Evolutionary conservation across 1,140 invertebrate genomes (phyloP).

Genomic region (Solenopsis invicta): DNA sequence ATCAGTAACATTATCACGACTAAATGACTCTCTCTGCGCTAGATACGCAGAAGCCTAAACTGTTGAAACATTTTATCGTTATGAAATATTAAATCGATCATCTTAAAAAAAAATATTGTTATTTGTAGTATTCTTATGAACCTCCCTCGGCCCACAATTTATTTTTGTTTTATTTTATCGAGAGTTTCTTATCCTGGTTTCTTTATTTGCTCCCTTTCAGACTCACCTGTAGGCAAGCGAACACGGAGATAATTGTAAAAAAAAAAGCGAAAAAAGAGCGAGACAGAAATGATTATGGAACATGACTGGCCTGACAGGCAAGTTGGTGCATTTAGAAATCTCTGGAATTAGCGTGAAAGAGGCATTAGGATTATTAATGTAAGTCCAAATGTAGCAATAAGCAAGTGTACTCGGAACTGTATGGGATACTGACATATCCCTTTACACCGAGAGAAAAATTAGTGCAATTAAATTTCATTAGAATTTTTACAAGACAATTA

Average conservation of each 20-base stretch:
- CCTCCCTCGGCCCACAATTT: constrained; percentile 71
- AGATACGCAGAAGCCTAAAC: constrained; percentile 18
- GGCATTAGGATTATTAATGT: constrained; percentile 67
- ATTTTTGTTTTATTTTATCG: constrained; percentile 76
- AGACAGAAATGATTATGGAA: constrained; percentile 67
- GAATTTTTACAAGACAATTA: constrained; percentile 17
- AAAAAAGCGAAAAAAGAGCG: constrained; percentile 59
- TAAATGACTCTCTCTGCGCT: constrained; percentile 15
- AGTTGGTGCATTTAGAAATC: constrained; percentile 73
- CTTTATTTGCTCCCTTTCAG: constrained; percentile 84
- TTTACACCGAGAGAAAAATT: constrained; percentile 21
- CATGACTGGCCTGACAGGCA: constrained; percentile 70
- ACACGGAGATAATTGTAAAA: constrained; percentile 70
- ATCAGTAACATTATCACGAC: constrained; percentile 3
- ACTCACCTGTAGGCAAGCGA: constrained; percentile 81
- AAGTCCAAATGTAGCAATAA: constrained; percentile 73
- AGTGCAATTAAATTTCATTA: constrained; percentile 22
- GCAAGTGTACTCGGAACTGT: constrained; percentile 47
- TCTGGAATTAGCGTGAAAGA: constrained; percentile 70
- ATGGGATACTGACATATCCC: constrained; percentile 43
- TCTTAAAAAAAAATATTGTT: constrained; percentile 32
- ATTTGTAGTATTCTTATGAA: constrained; percentile 44
- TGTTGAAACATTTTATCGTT: constrained; percentile 51
- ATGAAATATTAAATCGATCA: constrained; percentile 45
- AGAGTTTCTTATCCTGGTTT: constrained; percentile 78